Percentiles rank a stretch among this genome's conserved stretches.
phyloP scores from a whole-genome alignment of 2,113 vertebrate species.

The Naja naja region DNA sequence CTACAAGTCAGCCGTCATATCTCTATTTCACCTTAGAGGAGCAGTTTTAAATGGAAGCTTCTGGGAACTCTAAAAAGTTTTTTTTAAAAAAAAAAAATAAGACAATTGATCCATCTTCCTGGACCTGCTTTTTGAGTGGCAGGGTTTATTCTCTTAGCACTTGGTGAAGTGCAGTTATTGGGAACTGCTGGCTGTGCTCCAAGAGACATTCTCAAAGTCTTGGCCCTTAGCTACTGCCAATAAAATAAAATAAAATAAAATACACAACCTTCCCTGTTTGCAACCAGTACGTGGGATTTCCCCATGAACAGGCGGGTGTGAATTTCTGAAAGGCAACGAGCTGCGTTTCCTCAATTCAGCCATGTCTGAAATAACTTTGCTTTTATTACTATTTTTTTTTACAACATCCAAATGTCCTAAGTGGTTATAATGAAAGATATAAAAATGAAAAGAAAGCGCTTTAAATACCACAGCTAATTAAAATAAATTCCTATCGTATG shows the following conservation, averaged over 20 bases:
- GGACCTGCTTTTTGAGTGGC: background rate
- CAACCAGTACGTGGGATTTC: background rate
- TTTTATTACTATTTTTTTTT: background rate
- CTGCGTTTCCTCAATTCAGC: no score
- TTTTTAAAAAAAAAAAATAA: background rate
- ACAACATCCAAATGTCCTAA: background rate
- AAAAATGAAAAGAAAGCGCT: background rate
- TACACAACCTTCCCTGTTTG: background rate
- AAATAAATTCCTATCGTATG: background rate
- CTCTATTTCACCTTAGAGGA: background rate
- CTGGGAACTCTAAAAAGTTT: background rate
- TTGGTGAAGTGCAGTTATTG: background rate
- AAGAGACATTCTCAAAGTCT: background rate
- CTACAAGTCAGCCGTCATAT: background rate
- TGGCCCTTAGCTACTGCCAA: background rate
- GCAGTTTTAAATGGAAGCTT: background rate
- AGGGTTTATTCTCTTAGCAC: background rate
- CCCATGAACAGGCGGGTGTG: background rate
- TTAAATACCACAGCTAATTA: background rate
- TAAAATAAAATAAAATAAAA: background rate
- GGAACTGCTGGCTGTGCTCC: background rate
- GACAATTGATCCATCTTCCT: background rate
- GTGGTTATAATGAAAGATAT: background rate
- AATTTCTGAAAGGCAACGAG: background rate
- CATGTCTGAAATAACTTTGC: background rate